These are phyloP conservation scores for Cossypha caffra DNA, from an alignment of 2,797 vertebrate species.

Conservation along the genomic window DNA sequence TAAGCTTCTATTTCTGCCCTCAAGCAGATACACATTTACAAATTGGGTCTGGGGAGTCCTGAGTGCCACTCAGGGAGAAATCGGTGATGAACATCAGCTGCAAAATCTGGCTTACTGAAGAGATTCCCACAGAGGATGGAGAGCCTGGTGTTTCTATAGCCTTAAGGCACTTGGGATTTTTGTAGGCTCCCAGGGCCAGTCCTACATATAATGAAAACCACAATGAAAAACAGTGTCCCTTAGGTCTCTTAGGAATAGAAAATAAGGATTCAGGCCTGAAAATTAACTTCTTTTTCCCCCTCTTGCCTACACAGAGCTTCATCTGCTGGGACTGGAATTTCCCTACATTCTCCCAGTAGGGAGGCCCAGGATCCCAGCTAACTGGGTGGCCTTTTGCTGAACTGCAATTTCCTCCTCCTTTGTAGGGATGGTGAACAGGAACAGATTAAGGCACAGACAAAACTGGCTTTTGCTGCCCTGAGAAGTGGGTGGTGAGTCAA, in stretches of 20 bases:
- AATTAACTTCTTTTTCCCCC: not conserved
- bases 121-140: not conserved
- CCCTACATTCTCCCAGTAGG: not conserved
- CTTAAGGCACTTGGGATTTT: not conserved
- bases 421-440: not conserved
- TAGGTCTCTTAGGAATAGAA: not conserved
- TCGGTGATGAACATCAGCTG: not conserved
- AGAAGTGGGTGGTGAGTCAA: not conserved
- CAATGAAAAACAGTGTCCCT: not conserved
- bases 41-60: not conserved
- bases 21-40: not conserved
- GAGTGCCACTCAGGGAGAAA: not conserved
- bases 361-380: not conserved
- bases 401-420: not conserved
- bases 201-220: not conserved
- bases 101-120: not conserved
- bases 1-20: not conserved
- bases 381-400: not conserved
- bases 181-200: not conserved
- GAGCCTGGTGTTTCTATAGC: not conserved
- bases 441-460: not conserved
- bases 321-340: slow-evolving; percentile 8
- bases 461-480: not conserved
- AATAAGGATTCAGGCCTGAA: not conserved
- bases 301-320: not conserved